Evolutionary conservation across 2,113 vertebrate genomes (phyloP), one percentile per base, ranked within the genome.

Genomic region (Salvator merianae): DNA sequence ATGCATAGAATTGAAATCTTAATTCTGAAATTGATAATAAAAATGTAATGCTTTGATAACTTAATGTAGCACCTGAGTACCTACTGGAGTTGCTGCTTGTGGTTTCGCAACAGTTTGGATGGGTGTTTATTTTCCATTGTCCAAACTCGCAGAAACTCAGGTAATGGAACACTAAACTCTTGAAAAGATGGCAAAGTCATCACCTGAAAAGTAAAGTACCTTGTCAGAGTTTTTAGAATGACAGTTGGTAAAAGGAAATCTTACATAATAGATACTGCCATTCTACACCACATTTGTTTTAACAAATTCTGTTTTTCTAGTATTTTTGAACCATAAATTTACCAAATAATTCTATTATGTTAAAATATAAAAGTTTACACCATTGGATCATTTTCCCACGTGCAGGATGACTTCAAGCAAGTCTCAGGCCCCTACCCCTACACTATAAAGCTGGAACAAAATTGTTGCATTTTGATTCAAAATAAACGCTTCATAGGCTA

Each of bases 131-230:
- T 95, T 66, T 99, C 98, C 89, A 99, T 70, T 5, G 97, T 95
- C 98, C 98, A 99, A 34, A 97, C 93, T 76, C 98, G 96, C 84
- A 99, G 94, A 86, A 97, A 98, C 0, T 94, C 94, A 12, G 95
- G 90, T 40, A 96, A 94, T 0, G 96, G 97, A 72, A 96, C 72
- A 73, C 88, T 87, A 12, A 95, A 73, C 74, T 95, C 93, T 32
- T 93, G 95, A 83, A 96, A 95, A 26, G 89, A 81, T 0, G 96
- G 95, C 86, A 99, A 93, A 1, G 96, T 97, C 95, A 97, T 84
- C 88, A 95, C 96, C 98, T 97, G 79, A 66, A 86, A 89, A 77
- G 79, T 80, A 79, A 79, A 66, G 7, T 22, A 24, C 36, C 66
- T 47, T 79, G 28, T 63, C 43, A 79, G 62, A 38, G 20, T 47